Percentiles rank a stretch among this genome's conserved stretches.
Conservation (phyloP, 2,888 invertebrate genomes). For the Hyles lineata region DNA sequence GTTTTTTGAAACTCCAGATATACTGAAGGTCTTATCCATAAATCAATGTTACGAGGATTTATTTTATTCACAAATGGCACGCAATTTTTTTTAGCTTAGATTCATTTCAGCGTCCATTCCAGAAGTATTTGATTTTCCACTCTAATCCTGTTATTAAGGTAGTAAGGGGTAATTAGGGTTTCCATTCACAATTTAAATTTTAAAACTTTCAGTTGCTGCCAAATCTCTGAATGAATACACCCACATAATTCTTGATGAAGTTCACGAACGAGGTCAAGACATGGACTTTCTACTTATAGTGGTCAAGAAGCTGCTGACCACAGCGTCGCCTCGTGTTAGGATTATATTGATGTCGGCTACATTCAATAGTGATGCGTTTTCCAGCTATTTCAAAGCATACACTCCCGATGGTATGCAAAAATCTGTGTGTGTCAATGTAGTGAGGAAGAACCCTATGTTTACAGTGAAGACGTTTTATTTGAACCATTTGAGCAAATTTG, state of each 20-base stretch:
- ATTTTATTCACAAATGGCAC: no score
- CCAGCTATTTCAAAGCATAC: constrained; percentile 85
- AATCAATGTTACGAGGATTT: no score
- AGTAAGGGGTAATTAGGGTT: background rate
- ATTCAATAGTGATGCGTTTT: constrained; percentile 89
- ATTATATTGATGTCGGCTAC: constrained; percentile 97
- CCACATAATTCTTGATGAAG: constrained; percentile 96
- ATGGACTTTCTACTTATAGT: constrained; percentile 95
- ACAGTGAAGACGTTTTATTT: constrained; percentile 87
- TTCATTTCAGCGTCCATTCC: no score
- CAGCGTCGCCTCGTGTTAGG: constrained; percentile 72
- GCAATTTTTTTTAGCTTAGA: no score
- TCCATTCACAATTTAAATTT: constrained; percentile 10
- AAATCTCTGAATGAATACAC: constrained; percentile 92
- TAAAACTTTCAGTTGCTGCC: constrained; percentile 73
- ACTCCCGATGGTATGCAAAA: constrained; percentile 56
- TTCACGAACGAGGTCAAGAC: constrained; percentile 96
- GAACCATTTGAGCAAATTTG: constrained; percentile 79
- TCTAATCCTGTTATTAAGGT: no score
- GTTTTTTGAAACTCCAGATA: no score
- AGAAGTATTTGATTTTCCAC: no score
- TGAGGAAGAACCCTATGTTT: constrained; percentile 78
- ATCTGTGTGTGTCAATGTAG: constrained; percentile 75
- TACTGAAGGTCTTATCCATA: no score
- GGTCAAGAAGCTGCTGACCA: constrained; percentile 90